Evolutionary conservation across 2,888 invertebrate genomes (phyloP), one percentile per base, ranked within the genome.

Genomic region (Escarpia spicata): DNA sequence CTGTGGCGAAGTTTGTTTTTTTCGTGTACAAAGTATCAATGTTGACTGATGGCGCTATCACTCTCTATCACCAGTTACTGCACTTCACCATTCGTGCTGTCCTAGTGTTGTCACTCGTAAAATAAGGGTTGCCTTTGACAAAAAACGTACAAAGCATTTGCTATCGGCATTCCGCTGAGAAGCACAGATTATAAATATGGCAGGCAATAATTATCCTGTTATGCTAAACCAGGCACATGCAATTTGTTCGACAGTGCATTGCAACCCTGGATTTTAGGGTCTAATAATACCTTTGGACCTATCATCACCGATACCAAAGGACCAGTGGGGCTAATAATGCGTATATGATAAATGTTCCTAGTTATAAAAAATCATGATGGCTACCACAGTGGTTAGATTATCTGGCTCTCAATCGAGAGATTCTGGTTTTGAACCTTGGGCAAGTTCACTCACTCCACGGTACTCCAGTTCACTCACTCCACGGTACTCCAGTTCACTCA

Each of bases 181-280:
- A 75, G 75, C 75, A 75, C 75, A 75, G 75, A 75, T 75, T 75
- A 75, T 26, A 75, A 75, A 75, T 75, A n/a, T 15, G 75, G 75
- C 75, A 26, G 75, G 75, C 75, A 26, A 75, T 75, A 75, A 75
- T 75, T 75, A 75, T n/a, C 75, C 75, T 26, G 26, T 75, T 75
- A 75, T 75, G 75, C 4, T 75, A 26, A 75, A 15, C 75, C n/a
- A 75, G 26, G 75, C 75, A 26, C 26, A 75, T 75, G 75, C 75
- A 75, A 75, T 75, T 75, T 75, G 75, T 75, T 75, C 26, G 4
- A 75, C 26, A 26, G 75, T 75, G 19, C 75, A 75, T 6, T 6
- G n/a, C 26, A 6, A 75, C 75, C 75, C 75, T 75, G 75, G 75
- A 75, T 75, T 75, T 75, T 75, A 8, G 75, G 75, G 75, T 75